phyloP scores from a whole-genome alignment of 2,888 invertebrate species.

The Mechanitis messenoides region DNA sequence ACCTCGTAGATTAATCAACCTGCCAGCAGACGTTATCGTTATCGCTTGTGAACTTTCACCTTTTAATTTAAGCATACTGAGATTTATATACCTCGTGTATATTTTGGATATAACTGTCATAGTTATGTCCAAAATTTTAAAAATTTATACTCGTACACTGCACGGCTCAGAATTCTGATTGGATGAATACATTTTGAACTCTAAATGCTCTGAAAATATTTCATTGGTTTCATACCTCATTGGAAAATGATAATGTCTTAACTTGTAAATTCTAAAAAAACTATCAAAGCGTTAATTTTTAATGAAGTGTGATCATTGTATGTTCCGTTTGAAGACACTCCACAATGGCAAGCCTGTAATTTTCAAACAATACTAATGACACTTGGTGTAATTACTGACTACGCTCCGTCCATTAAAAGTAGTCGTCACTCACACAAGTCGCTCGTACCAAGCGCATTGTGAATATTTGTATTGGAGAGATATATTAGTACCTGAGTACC shows the following conservation, averaged over 20 bases:
- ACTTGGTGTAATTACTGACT: not conserved
- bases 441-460: too few species aligned
- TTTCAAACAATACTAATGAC: not conserved
- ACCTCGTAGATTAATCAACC: conserved; percentile 24
- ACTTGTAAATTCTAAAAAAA: not conserved
- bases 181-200: too few species aligned
- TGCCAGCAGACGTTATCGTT: conserved; percentile 13
- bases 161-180: not conserved
- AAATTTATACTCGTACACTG: too few species aligned
- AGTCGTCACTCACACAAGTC: too few species aligned
- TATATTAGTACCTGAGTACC: too few species aligned
- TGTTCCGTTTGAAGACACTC: not conserved
- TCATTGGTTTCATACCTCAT: too few species aligned
- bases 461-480: too few species aligned
- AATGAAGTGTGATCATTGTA: not conserved
- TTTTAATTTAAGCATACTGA: conserved; percentile 2
- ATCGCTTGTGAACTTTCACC: conserved; percentile 6
- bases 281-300: not conserved
- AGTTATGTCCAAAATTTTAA: too few species aligned
- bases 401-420: not conserved
- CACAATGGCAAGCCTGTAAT: not conserved
- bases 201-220: too few species aligned
- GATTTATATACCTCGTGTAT: not conserved
- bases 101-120: not conserved
- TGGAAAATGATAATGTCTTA: too few species aligned